Evolutionary conservation across 1,140 invertebrate genomes (phyloP).

Genomic region (Nasonia longicornis): DNA sequence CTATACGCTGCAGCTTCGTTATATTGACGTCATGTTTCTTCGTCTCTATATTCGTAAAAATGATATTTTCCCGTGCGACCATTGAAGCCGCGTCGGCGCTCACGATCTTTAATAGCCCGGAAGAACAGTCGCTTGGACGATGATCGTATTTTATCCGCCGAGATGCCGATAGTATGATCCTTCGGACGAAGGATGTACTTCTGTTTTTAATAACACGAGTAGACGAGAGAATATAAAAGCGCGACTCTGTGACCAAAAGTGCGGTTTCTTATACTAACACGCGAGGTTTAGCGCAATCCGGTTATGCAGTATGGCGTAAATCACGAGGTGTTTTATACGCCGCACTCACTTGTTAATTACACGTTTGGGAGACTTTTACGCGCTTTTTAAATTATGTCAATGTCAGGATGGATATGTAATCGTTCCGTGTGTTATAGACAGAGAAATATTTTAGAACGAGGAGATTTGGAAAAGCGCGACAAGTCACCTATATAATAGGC

Average conservation of each 20-base stretch:
- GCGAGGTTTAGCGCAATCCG: neutral
- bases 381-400: neutral
- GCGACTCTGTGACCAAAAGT: neutral
- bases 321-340: neutral
- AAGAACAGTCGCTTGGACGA: neutral
- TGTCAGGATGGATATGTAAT: constrained; percentile 1
- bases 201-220: neutral
- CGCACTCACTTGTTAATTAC: neutral
- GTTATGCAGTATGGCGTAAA: neutral
- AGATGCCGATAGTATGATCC: neutral
- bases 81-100: neutral
- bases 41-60: constrained; percentile 10
- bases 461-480: no score
- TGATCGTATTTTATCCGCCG: constrained; percentile 33
- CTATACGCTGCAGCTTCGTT: neutral
- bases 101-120: constrained; percentile 26
- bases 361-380: neutral
- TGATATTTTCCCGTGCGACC: neutral
- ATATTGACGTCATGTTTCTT: neutral
- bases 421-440: no score
- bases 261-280: no score
- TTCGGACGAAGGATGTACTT: constrained; percentile 25
- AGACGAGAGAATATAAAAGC: neutral
- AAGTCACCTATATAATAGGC: no score
- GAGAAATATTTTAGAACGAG: no score